Percentiles rank a stretch among this genome's conserved stretches.
Evolutionary conservation across 2,888 invertebrate species (phyloP).

Genomic region (Malachius bipustulatus): DNA sequence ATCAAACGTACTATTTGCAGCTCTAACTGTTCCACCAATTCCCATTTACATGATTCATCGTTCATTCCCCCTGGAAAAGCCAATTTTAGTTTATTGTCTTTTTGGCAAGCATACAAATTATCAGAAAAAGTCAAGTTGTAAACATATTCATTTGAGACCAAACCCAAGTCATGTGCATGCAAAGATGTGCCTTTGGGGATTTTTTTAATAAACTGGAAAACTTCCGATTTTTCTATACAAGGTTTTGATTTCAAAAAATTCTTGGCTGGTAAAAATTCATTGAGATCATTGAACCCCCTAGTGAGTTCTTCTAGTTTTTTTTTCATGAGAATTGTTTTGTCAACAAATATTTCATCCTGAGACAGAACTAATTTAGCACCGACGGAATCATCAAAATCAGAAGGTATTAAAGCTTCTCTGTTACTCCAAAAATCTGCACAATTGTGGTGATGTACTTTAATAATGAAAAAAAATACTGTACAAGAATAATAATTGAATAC

Average conservation of each 20-base stretch:
- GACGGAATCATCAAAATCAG: too few species aligned
- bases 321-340: conserved; percentile 26
- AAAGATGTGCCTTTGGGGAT: conserved; percentile 64
- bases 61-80: conserved; percentile 22
- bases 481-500: too few species aligned
- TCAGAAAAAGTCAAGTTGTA: conserved; percentile 50
- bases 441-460: too few species aligned
- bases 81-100: conserved; percentile 21
- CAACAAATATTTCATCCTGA: too few species aligned
- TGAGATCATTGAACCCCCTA: conserved; percentile 24
- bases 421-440: too few species aligned
- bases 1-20: conserved; percentile 36
- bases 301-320: conserved; percentile 28
- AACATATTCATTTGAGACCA: conserved; percentile 49
- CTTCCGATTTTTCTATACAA: conserved; percentile 47
- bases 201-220: conserved; percentile 50
- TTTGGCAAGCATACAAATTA: conserved; percentile 39
- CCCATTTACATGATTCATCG: conserved; percentile 19
- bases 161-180: conserved; percentile 55
- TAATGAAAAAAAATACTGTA: too few species aligned
- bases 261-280: conserved; percentile 46
- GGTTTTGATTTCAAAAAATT: conserved; percentile 53
- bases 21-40: conserved; percentile 9
- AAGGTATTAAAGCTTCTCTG: too few species aligned
- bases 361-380: too few species aligned